These are phyloP conservation scores for Mythimna impura DNA, from an alignment of 2,888 invertebrate genomes.

Conservation along the genomic window DNA sequence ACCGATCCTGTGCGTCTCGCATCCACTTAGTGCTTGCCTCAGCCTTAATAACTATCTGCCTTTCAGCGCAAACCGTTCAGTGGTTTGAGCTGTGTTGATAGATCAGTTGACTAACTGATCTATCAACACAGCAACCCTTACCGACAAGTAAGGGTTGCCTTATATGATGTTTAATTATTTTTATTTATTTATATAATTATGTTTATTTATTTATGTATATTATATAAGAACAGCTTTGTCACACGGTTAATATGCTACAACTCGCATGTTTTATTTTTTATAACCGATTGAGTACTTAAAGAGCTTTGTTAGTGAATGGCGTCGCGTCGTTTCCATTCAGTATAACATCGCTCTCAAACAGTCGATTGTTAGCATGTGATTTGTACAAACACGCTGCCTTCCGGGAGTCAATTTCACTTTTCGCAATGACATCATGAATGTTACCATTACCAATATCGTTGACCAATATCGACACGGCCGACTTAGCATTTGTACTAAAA, in stretches of 20 bases:
- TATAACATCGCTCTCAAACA: constrained; percentile 56
- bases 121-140: no score
- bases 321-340: constrained; percentile 68
- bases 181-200: no score
- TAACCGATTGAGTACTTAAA: constrained; percentile 48
- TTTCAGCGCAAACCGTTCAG: no score
- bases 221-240: constrained; percentile 20
- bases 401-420: constrained; percentile 75
- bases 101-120: no score
- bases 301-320: constrained; percentile 58
- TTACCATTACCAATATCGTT: constrained; percentile 55
- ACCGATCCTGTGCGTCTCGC: no score
- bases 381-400: constrained; percentile 60
- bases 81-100: no score
- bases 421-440: constrained; percentile 66
- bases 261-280: constrained; percentile 44
- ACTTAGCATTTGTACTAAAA: constrained; percentile 40
- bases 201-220: background rate
- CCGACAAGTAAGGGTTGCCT: no score
- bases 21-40: no score
- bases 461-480: constrained; percentile 49
- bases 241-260: constrained; percentile 34
- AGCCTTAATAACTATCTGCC: no score
- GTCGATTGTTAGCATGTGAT: constrained; percentile 62
- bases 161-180: no score